Evolutionary conservation across 2,797 vertebrate genomes (phyloP).

Genomic region (Mycteria americana): DNA sequence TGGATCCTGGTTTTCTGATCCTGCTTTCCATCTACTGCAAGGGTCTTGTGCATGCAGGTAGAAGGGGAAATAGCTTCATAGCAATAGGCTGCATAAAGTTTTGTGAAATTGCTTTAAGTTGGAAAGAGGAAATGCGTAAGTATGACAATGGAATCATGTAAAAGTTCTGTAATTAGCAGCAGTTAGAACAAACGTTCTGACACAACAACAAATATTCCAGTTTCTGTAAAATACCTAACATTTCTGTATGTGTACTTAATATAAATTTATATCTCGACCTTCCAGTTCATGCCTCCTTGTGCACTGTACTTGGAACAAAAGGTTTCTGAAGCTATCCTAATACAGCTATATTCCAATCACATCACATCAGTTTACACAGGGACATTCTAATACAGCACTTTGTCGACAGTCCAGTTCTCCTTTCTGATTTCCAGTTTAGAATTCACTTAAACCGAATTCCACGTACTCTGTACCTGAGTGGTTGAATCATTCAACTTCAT

Average conservation of each 20-base stretch:
- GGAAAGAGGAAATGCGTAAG: neutral
- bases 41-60: neutral
- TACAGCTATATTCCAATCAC: neutral
- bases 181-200: neutral
- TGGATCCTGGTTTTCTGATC: neutral
- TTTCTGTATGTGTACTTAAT: neutral
- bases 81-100: neutral
- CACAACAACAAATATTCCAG: neutral
- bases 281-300: neutral
- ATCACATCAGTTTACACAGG: neutral
- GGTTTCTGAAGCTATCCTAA: neutral
- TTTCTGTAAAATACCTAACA: neutral
- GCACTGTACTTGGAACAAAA: neutral
- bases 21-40: neutral
- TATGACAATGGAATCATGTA: neutral
- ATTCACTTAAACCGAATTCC: neutral
- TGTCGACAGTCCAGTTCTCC: neutral
- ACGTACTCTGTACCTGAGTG: neutral
- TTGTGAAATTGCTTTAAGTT: neutral
- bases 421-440: neutral
- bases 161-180: neutral
- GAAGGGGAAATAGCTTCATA: neutral
- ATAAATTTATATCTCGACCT: neutral
- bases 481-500: neutral
- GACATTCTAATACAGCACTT: neutral